These are phyloP conservation scores for Orbicella faveolata DNA, from an alignment of 64 coral and sea anemone genomes.

Conservation along the genomic window DNA sequence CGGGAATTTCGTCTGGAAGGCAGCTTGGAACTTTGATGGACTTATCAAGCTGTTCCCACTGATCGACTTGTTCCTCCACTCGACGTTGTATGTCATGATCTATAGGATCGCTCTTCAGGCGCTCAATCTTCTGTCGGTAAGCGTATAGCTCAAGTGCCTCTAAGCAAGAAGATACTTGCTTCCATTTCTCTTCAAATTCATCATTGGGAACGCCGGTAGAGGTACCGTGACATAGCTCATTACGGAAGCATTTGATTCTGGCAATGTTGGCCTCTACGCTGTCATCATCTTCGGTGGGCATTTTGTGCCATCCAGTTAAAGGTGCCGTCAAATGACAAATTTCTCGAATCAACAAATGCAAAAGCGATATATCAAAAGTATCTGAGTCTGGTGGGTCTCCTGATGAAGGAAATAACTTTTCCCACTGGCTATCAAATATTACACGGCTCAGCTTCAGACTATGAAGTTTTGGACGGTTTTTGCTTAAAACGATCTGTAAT, in stretches of 20 bases:
- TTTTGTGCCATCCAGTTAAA: conserved; percentile 25
- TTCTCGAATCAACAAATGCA: conserved; percentile 42
- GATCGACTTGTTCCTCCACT: not conserved
- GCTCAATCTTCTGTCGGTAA: conserved; percentile 6
- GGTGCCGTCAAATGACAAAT: not conserved
- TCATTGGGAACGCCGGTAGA: not conserved
- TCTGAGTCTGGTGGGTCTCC: conserved; percentile 10
- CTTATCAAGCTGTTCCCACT: not conserved
- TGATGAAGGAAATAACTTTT: conserved; percentile 14
- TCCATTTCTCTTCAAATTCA: conserved; percentile 30
- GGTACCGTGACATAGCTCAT: conserved; percentile 15
- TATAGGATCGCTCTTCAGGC: conserved; percentile 9
- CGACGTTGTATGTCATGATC: not conserved
- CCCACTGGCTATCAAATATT: conserved; percentile 34
- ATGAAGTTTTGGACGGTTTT: not conserved
- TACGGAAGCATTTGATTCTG: conserved; percentile 33
- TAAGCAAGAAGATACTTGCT: not conserved
- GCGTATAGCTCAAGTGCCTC: not conserved
- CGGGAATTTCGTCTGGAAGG: not conserved
- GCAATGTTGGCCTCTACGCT: conserved; percentile 30
- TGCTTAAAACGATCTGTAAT: not conserved
- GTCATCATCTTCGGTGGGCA: conserved; percentile 24
- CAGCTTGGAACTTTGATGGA: not conserved
- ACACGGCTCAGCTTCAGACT: not conserved
- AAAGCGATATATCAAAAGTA: conserved; percentile 40